Percentiles rank a stretch among this genome's conserved stretches.
Evolutionary conservation across 2,113 vertebrate species (phyloP).

Genomic region (Anser brachyrhynchus): DNA sequence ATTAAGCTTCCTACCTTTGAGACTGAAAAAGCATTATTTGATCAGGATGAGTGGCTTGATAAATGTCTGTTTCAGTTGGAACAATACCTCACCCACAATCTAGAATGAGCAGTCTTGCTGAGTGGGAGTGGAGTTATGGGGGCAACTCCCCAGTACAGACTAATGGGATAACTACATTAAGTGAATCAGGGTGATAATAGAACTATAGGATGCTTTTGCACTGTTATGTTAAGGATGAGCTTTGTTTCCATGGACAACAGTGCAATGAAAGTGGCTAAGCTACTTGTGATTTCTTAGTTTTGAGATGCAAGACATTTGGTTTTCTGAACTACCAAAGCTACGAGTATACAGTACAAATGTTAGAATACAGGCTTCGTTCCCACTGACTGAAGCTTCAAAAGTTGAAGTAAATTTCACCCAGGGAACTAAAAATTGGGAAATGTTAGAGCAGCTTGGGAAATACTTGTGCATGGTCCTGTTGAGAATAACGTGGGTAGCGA

Average conservation of each 20-base stretch:
- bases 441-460: not conserved
- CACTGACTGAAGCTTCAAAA: not conserved
- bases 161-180: not conserved
- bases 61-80: not conserved
- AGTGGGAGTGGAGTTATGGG: not conserved
- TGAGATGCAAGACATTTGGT: not conserved
- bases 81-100: not conserved
- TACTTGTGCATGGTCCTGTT: not conserved
- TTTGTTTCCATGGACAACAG: not conserved
- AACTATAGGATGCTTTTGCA: not conserved
- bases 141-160: not conserved
- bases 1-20: not conserved
- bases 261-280: not conserved
- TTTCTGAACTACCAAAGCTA: not conserved
- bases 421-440: not conserved
- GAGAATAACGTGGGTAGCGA: not conserved
- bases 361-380: not conserved
- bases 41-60: not conserved
- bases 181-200: not conserved
- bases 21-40: not conserved
- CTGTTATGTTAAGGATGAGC: not conserved
- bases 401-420: not conserved
- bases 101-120: not conserved
- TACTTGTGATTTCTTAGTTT: not conserved
- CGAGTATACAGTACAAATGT: not conserved